Base-by-base conservation (phyloP, 2,888 invertebrate genomes). In the Lepidochitona cinerea region DNA sequence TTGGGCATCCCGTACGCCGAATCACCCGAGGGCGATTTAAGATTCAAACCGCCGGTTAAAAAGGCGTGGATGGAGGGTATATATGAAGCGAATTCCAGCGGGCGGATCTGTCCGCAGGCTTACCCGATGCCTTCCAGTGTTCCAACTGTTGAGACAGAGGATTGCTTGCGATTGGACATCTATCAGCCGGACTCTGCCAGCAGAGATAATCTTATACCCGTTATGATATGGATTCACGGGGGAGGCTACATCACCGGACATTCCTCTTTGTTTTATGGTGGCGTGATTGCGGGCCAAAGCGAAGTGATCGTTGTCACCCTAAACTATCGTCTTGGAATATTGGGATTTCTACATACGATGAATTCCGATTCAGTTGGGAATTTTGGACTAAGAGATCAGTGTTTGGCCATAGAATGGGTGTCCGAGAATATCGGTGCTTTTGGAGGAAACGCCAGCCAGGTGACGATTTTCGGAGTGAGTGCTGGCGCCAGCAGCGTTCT, bases 1-100 rank as follows among this genome's bases (percentile, higher is more conserved):
- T 36, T 49, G 6, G 69, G 69, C 9, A 53, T 69, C 18, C 69
- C 69, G 26, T 69, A 53, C 36, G 69, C 69, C 14, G 53, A 69
- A 23, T 32, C 69, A 9, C 69, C 69, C 1, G 35, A 18, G 1
- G 69, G 53, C 6, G 53, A 7, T 29, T 32, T 14, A 52, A 26
- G 69, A 33, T 69, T 69, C 35, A 53, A 69, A 35, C 69, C 69
- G 29, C 69, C 69, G 6, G 53, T 23, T 26, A 69, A 35, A 36
- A 53, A 53, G 23, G 29, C 32, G 6, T 12, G 52, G 23, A 37
- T 49, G 35, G 32, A 9, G n/a, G 53, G 52, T 7, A 14, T 35
- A 52, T 53, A 32, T 14, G 23, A 69, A 18, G 69, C 69, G 3
- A 52, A 23, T 9, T 14, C 2, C 9, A 37, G 29, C 53, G 53